Base-by-base conservation (phyloP, 2,797 vertebrate species). In the Echeneis naucrates region DNA sequence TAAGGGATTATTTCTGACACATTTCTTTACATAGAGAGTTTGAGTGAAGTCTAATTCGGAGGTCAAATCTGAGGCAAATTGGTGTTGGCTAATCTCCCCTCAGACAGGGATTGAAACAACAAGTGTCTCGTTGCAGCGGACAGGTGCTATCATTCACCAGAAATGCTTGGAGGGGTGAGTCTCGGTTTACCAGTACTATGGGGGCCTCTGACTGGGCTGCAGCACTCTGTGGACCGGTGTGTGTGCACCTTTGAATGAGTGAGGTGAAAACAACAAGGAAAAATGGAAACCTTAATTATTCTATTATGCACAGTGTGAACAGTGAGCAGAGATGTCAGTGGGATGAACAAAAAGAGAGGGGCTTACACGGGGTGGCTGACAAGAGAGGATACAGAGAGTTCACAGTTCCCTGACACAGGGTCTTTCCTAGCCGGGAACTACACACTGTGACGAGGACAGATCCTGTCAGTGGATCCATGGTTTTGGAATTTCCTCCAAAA, bases 131-230 rank as follows among this genome's bases (percentile, higher is more conserved):
- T 93, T 93, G 88, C 91, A 90, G 66, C 62, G 82, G 91, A 94
- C 92, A 93, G 91, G 91, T 93, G 92, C 86, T 83, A 90, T 92
- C 91, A 86, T 84, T 93, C 91, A 92, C 86, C 89, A 90, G 87
- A 61, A 52, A 63, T 62, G 61, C 83, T 72, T 35, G 37, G 68
- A 88, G 84, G 76, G 82, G 17, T 59, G 51, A 61, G 81, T 86
- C 90, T 93, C 85, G 1, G 67, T 85, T 92, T 93, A 92, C 92
- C 77, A 80, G 79, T 60, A 76, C 82, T 79, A 84, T 38, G 42
- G 82, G 75, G 66, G 77, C 75, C 81, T 73, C 73, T 62, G 66
- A 75, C 74, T 51, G 62, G 58, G 35, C 56, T 14, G 45, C 56
- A 66, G 57, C 64, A 66, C 50, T 74, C 8, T 54, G 60, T 51